Percentiles rank a stretch among this genome's conserved stretches.
phyloP scores from a whole-genome alignment of 2,113 vertebrate genomes.

The Pipra filicauda region DNA sequence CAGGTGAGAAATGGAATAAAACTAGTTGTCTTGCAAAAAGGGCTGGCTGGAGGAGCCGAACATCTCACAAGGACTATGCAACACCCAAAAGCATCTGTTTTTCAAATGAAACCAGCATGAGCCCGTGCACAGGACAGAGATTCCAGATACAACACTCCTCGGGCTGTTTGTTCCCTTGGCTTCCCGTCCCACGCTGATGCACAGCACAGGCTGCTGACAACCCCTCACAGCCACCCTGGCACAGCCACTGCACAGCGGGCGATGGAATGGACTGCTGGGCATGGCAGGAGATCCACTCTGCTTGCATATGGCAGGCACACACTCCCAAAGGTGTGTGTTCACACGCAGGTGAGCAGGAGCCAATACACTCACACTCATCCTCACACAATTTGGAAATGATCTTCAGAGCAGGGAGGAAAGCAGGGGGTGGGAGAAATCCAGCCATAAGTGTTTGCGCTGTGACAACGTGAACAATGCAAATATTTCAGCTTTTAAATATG shows the following conservation, averaged over 20 bases:
- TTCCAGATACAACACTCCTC: not conserved
- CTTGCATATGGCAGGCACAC: not conserved
- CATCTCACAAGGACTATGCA: not conserved
- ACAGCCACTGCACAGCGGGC: accelerated
- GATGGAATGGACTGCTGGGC: not conserved
- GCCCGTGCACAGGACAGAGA: accelerated
- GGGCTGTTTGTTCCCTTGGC: not conserved
- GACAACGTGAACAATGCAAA: conserved; percentile 39
- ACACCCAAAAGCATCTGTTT: not conserved
- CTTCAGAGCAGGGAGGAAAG: not conserved
- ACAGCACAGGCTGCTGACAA: not conserved
- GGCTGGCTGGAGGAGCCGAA: not conserved
- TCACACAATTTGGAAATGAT: not conserved
- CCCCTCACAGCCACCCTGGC: not conserved
- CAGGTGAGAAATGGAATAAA: not conserved
- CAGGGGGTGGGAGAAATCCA: not conserved
- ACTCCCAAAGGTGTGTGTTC: accelerated
- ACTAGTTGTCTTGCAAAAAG: not conserved
- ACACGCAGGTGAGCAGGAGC: accelerated
- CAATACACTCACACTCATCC: not conserved
- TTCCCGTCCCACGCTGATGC: not conserved
- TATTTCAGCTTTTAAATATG: conserved; percentile 61
- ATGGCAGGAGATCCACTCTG: not conserved
- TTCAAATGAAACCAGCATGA: not conserved
- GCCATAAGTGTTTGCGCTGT: conserved; percentile 32